Evolutionary conservation across 2,113 vertebrate genomes (phyloP).

Genomic region (Scomber colias): DNA sequence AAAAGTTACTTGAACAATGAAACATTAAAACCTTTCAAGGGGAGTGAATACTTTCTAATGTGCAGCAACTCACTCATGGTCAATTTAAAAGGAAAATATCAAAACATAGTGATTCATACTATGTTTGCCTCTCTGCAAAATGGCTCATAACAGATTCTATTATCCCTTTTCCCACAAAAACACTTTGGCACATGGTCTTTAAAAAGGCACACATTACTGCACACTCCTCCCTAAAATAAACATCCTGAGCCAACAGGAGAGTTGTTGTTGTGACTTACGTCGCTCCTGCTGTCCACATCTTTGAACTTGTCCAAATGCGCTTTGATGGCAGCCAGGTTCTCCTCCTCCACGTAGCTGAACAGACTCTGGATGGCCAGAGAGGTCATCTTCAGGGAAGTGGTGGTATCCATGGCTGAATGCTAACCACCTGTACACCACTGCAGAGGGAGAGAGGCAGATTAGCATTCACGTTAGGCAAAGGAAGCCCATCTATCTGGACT

Average conservation of each 20-base stretch:
- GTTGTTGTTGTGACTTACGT: conserved; percentile 84
- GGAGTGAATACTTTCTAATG: background rate
- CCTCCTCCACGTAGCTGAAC: conserved; percentile 94
- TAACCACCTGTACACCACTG: conserved; percentile 56
- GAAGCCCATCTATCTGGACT: background rate
- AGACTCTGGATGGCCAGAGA: conserved; percentile 92
- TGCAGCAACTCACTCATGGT: background rate
- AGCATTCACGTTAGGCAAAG: background rate
- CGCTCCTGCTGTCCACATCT: conserved; percentile 96
- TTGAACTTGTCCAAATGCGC: conserved; percentile 94
- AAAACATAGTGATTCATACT: background rate
- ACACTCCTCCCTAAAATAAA: conserved; percentile 14
- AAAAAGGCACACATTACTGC: conserved; percentile 13
- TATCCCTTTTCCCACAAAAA: conserved; percentile 16
- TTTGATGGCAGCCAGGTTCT: conserved; percentile 93
- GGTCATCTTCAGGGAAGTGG: conserved; percentile 88
- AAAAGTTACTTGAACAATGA: background rate
- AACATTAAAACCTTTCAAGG: background rate
- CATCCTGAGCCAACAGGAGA: conserved; percentile 1
- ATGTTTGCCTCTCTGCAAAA: background rate
- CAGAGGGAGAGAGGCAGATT: conserved; percentile 16
- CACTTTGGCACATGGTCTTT: conserved; percentile 6
- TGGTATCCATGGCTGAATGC: conserved; percentile 81
- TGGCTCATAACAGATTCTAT: background rate
- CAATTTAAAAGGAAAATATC: background rate